Evolutionary conservation across 2,113 vertebrate species (phyloP).

Genomic region (Nycticorax nycticorax): DNA sequence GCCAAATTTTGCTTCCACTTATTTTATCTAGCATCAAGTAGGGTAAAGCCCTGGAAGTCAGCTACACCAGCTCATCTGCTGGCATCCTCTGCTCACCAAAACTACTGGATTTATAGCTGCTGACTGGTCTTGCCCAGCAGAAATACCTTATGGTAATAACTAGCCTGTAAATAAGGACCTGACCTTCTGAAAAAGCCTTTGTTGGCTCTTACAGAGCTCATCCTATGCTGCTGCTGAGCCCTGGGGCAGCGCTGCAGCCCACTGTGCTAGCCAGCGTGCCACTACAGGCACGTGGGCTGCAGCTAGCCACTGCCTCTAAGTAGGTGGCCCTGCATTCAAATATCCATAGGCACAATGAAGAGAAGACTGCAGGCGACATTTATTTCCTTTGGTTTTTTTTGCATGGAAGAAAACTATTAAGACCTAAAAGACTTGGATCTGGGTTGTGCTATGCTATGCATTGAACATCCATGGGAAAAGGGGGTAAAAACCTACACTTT

Average conservation of each 20-base stretch:
- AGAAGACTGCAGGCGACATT: neutral
- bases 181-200: neutral
- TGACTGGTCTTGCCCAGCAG: neutral
- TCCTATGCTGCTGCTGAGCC: neutral
- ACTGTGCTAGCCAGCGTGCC: rapidly evolving
- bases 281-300: neutral
- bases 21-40: neutral
- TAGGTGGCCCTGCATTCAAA: neutral
- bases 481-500: rapidly evolving
- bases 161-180: neutral
- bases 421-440: neutral
- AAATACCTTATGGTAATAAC: neutral
- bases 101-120: neutral
- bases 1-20: neutral
- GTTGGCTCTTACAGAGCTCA: neutral
- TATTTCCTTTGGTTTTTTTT: no score
- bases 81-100: neutral
- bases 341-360: neutral
- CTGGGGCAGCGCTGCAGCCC: neutral
- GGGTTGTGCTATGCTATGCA: rapidly evolving
- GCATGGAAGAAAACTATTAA: neutral
- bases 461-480: neutral
- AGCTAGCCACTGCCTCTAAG: neutral
- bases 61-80: neutral
- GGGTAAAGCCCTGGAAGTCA: neutral